Base-by-base conservation (phyloP, 2,888 invertebrate species). In the Listrodromus nycthemerus region DNA sequence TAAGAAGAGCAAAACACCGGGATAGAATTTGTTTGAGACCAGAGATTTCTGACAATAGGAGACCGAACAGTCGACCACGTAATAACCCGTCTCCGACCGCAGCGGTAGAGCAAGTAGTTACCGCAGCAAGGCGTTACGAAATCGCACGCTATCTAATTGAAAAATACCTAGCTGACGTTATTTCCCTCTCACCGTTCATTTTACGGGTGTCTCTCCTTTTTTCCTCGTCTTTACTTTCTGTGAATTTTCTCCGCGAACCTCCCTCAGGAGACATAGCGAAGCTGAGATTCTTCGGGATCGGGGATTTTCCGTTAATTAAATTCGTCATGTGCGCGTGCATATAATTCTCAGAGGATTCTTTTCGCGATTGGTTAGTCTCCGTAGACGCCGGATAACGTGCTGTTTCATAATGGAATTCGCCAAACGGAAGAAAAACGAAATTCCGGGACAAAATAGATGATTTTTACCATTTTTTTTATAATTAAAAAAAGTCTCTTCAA, bases 131-230 rank as follows among this genome's bases (percentile, higher is more conserved):
- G 65, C 50, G 50, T 67, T 41, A 52, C 21, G 45, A 33, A 65
- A 73, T 45, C 52, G 37, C 73, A 27, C 52, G 61, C 52, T 71
- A 69, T 73, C 63, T 83, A 77, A 83, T 83, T 80, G 73, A 84
- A 86, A 82, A 86, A 82, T 86, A 79, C 78, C 76, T 55, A 65
- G 73, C 27, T 48, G 33, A 79, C 83, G 58, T 83, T 73, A 65
- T 71, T 50, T 33, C 61, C 50, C 65, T 33, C 58, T 67, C 50
- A 16, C 24, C 58, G 33, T 65, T 24, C 41, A 37, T 58, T 41
- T 67, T 24, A 41, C 19, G 37, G 10, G 13, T 61, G 24, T 69
- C 41, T 63, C 48, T 74, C n/a, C 33, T 79, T 41, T 19, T 21
- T 66, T 6, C 50, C 21, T 16, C n/a, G 3, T 1, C 21, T 69